Base-by-base conservation (phyloP, 2,888 invertebrate species). In the Brenthis ino region DNA sequence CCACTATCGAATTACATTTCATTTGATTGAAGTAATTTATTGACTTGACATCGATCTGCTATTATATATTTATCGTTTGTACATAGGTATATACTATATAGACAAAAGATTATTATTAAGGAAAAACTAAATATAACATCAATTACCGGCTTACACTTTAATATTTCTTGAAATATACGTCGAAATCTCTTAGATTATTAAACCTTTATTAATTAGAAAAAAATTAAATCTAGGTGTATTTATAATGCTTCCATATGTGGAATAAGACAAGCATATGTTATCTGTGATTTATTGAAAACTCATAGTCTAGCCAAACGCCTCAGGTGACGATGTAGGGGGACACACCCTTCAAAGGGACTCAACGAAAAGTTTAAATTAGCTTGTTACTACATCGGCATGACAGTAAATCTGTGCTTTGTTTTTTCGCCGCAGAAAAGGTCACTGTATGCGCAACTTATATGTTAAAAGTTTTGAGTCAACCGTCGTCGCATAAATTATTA, bases 291-390 rank as follows among this genome's bases (percentile, higher is more conserved):
- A 86, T 88, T 85, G 87, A 85, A 86, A 86, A 81, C 76, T 77
- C 70, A 64, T 77, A 86, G 86, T 82, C 82, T 82, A 82, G 83
- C 81, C 81, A 72, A 77, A 76, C 82, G 90, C 89, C 89, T 90
- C 87, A 92, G 90, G 92, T 91, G 88, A 83, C 85, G 61, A 68
- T n/a, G 66, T 63, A 82, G 70, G 74, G 79, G 76, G 74, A 60
- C 69, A 72, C 79, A 75, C 79, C 77, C 79, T 76, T 73, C 71
- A 74, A 77, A 77, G 84, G 88, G 86, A 86, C 84, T 85, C 80
- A 82, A 86, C 89, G 88, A 91, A 92, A 92, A 93, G 90, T 92
- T 93, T 93, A 93, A 93, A 93, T 93, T 91, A 93, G 92, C 93
- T 93, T 86, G 93, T 93, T 92, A 92, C 91, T 81, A 89, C 90